Conservation (phyloP, 2,113 vertebrate species). For the Panthera uncia region DNA sequence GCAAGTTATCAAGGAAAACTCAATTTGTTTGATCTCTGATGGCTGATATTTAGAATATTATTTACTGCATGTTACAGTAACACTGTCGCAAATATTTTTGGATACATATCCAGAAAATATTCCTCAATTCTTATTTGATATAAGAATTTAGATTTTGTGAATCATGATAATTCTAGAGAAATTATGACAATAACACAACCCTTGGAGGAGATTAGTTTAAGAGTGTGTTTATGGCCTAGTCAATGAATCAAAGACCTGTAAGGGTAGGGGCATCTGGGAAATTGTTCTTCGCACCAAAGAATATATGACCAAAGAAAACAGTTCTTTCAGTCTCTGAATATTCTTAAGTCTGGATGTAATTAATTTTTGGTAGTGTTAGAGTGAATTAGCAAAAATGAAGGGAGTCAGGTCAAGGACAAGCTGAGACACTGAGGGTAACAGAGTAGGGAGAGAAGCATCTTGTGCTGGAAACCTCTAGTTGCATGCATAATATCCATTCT, state of each 20-base stretch:
- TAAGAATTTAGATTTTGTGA: neutral
- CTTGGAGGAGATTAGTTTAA: neutral
- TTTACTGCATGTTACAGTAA: neutral
- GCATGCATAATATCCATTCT: neutral
- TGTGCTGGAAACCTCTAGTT: neutral
- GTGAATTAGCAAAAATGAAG: neutral
- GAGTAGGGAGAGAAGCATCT: neutral
- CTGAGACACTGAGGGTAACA: neutral
- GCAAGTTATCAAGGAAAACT: neutral
- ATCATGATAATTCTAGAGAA: neutral
- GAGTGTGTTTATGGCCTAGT: neutral
- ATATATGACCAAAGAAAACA: neutral
- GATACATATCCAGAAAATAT: neutral
- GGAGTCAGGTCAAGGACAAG: neutral
- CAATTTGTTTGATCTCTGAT: neutral
- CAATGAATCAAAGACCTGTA: neutral
- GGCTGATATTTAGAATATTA: neutral
- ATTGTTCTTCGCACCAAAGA: neutral
- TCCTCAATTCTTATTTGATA: neutral
- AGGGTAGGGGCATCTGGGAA: neutral
- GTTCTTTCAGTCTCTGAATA: neutral
- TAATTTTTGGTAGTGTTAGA: neutral
- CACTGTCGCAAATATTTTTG: neutral
- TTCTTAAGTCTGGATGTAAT: neutral
- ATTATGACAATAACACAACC: neutral